A percentile compares a stretch with the other conserved stretches of the same genome.
phyloP scores from a whole-genome alignment of 2,113 vertebrate genomes.

The Carlito syrichta region DNA sequence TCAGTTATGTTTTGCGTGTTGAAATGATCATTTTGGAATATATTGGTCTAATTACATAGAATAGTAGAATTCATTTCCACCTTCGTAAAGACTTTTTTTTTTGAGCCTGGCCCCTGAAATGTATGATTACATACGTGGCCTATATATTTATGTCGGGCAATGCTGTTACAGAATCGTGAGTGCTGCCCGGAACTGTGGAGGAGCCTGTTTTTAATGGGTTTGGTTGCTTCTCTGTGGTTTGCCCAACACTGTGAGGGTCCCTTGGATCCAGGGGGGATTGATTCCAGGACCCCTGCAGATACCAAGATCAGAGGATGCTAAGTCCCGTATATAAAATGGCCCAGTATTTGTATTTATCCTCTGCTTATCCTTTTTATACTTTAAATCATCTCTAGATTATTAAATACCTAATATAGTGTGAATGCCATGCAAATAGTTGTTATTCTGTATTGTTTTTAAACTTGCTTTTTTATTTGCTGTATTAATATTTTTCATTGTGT shows the following conservation, averaged over 20 bases:
- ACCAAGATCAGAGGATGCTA: neutral
- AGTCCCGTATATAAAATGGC: neutral
- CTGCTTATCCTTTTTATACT: neutral
- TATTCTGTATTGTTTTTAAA: neutral
- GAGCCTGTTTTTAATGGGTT: neutral
- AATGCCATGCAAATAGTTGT: neutral
- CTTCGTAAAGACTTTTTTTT: neutral
- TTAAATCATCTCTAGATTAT: neutral
- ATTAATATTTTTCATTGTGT: neutral
- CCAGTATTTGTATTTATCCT: neutral
- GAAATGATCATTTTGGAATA: slow-evolving; percentile 3
- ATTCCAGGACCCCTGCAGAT: neutral
- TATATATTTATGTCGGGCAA: neutral
- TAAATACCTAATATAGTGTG: neutral
- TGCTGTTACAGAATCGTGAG: neutral
- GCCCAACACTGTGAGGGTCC: neutral
- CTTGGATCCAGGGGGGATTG: neutral
- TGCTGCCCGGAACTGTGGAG: neutral
- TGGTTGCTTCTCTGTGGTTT: neutral
- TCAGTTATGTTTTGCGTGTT: neutral
- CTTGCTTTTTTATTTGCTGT: neutral
- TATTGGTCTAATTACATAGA: neutral
- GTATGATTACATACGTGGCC: neutral
- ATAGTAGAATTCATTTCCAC: neutral
- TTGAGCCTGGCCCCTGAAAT: neutral